These are phyloP conservation scores for Oreortyx pictus DNA, from an alignment of 2,797 vertebrate species.

Conservation along the genomic window DNA sequence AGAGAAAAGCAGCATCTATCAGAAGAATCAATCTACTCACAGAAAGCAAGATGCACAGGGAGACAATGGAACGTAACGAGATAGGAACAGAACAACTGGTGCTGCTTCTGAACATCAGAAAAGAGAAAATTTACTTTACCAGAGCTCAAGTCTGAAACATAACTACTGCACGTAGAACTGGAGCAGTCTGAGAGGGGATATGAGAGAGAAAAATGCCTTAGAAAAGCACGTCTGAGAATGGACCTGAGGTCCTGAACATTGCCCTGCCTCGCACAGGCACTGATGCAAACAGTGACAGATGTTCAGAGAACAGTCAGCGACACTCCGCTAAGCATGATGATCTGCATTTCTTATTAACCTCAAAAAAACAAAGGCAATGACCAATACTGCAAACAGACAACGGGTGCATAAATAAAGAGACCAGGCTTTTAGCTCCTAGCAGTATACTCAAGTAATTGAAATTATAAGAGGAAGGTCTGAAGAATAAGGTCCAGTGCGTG, in stretches of 20 bases:
- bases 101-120: not conserved
- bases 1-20: not conserved
- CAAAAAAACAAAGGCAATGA: not conserved
- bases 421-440: not conserved
- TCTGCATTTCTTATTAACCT: constrained; percentile 17
- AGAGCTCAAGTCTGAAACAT: not conserved
- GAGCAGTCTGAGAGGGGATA: not conserved
- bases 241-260: not conserved
- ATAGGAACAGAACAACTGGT: not conserved
- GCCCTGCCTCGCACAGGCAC: not conserved
- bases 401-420: not conserved
- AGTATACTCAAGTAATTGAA: not conserved
- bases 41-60: not conserved
- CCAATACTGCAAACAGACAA: not conserved
- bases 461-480: not conserved
- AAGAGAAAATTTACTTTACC: not conserved
- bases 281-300: not conserved
- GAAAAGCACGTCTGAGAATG: not conserved
- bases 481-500: not conserved
- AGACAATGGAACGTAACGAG: not conserved
- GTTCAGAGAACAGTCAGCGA: not conserved
- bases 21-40: not conserved
- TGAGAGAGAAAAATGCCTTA: not conserved
- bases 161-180: not conserved
- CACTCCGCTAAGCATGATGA: not conserved